phyloP scores from a whole-genome alignment of 2,113 vertebrate genomes.

The Salvelinus fontinalis region DNA sequence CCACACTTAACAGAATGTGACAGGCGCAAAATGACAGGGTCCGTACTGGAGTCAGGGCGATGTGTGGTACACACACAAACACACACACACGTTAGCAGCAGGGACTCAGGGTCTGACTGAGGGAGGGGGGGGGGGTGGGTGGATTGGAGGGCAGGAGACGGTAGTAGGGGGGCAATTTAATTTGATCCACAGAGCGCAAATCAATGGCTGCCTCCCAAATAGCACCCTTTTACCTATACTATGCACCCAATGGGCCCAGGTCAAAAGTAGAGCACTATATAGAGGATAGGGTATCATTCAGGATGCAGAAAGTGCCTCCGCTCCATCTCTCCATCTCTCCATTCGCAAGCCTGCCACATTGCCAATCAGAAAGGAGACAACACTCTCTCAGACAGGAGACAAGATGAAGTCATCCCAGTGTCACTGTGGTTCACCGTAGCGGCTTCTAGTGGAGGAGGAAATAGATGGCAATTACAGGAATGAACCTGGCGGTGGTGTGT shows the following conservation, averaged over 20 bases:
- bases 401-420: slow-evolving; percentile 48
- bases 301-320: neutral
- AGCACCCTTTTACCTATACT: no score
- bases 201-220: slow-evolving; percentile 27
- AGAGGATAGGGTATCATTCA: no score
- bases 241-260: no score
- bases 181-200: slow-evolving; percentile 29
- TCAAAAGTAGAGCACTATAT: no score
- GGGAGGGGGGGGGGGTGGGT: slow-evolving; percentile 14
- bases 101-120: slow-evolving; percentile 10
- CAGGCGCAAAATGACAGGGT: slow-evolving; percentile 67
- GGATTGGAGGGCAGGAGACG: no score
- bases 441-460: slow-evolving; percentile 45
- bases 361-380: slow-evolving; percentile 31
- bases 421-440: neutral
- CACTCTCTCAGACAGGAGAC: slow-evolving; percentile 46
- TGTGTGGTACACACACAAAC: slow-evolving; percentile 2
- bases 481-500: slow-evolving; percentile 31
- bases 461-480: slow-evolving; percentile 45
- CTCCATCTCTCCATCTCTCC: slow-evolving; percentile 37
- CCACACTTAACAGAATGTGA: slow-evolving; percentile 64
- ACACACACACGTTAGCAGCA: slow-evolving; percentile 33
- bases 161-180: slow-evolving; percentile 46
- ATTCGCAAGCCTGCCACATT: slow-evolving; percentile 23
- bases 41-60: slow-evolving; percentile 30